Percentiles rank a stretch among this genome's conserved stretches.
Conservation (phyloP, 2,888 invertebrate genomes). For the Hypomecis punctinalis region DNA sequence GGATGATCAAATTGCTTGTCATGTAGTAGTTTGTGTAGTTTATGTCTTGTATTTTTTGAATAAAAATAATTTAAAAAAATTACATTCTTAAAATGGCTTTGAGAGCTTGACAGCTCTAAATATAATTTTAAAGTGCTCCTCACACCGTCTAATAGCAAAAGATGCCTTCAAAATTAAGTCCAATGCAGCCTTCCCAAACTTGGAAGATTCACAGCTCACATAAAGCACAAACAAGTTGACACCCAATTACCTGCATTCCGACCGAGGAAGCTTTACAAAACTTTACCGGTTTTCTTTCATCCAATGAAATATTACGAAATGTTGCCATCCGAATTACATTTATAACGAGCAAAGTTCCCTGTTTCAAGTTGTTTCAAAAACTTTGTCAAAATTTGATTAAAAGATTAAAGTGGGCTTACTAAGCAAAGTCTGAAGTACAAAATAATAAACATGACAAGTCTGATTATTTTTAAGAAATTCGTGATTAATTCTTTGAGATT, state of each 20-base stretch:
- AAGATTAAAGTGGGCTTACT: slow-evolving; percentile 41
- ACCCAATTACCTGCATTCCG: slow-evolving; percentile 21
- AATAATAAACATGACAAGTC: slow-evolving; percentile 21
- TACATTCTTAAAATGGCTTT: too few species aligned
- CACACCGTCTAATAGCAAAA: too few species aligned
- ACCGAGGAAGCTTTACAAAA: slow-evolving; percentile 22
- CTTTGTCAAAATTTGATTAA: slow-evolving; percentile 38
- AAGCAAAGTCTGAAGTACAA: slow-evolving; percentile 38
- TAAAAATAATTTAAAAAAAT: too few species aligned
- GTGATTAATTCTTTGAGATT: slow-evolving; percentile 8
- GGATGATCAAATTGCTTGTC: too few species aligned
- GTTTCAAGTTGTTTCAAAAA: slow-evolving; percentile 38
- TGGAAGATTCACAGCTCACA: not conserved
- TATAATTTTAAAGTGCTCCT: too few species aligned
- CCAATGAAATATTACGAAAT: slow-evolving; percentile 32
- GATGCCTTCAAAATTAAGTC: too few species aligned
- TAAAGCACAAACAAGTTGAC: slow-evolving; percentile 16
- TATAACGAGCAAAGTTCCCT: slow-evolving; percentile 43
- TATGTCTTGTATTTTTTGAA: too few species aligned
- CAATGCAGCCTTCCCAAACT: not conserved
- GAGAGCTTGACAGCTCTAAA: too few species aligned
- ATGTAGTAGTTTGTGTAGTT: too few species aligned
- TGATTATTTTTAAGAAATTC: slow-evolving; percentile 12
- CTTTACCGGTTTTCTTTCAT: slow-evolving; percentile 30
- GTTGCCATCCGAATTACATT: slow-evolving; percentile 38